Conservation (phyloP, 2,888 invertebrate species). For the Eilema sororculum region DNA sequence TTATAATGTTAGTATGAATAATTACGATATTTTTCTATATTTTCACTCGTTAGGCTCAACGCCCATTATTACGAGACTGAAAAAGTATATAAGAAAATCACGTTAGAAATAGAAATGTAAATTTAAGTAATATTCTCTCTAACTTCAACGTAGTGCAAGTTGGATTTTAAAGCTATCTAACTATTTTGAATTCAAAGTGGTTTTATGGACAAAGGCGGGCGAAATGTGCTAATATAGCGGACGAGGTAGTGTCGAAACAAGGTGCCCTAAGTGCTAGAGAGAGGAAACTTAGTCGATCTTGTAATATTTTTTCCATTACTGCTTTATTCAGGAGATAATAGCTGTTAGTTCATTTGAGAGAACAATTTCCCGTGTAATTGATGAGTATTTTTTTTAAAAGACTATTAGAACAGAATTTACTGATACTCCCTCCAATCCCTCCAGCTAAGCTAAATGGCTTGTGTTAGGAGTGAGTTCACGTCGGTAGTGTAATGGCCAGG, state of each 20-base stretch:
- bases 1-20: too few relatives aligned
- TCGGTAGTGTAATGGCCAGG: too few relatives aligned
- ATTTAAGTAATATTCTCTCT: constrained; percentile 10
- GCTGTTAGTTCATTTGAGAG: not conserved
- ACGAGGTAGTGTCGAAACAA: not conserved
- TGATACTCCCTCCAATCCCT: too few relatives aligned
- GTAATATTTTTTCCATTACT: not conserved
- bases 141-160: constrained; percentile 24
- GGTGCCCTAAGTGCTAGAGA: not conserved
- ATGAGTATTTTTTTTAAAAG: too few relatives aligned
- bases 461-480: too few relatives aligned
- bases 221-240: constrained; percentile 14
- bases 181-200: constrained; percentile 48
- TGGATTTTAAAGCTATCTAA: constrained; percentile 43
- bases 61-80: too few relatives aligned
- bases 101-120: not conserved
- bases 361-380: not conserved
- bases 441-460: too few relatives aligned
- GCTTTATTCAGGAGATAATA: not conserved
- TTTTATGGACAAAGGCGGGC: constrained; percentile 30
- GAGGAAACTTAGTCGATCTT: not conserved
- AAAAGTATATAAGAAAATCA: too few relatives aligned
- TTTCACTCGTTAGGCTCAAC: too few relatives aligned
- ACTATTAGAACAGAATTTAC: too few relatives aligned
- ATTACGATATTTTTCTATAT: too few relatives aligned